phyloP scores from a whole-genome alignment of 2,113 vertebrate species.

The Ctenomys sociabilis region DNA sequence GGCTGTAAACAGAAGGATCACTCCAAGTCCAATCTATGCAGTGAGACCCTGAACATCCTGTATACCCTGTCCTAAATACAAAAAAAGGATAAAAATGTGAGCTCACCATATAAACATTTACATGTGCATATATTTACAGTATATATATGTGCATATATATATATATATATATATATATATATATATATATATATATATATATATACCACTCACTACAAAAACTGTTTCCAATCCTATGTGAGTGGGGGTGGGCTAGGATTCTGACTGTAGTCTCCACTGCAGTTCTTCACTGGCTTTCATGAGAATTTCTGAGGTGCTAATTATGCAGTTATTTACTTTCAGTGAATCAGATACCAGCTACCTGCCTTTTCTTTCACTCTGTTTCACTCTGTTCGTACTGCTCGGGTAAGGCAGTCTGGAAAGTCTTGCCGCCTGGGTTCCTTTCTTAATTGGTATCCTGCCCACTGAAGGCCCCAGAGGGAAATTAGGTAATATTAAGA shows the following conservation, averaged over 20 bases:
- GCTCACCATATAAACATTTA: background rate
- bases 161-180: no score
- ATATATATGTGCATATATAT: background rate
- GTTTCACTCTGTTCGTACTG: background rate
- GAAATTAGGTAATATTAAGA: background rate
- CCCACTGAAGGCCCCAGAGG: background rate
- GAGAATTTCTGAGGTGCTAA: background rate
- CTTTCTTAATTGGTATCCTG: background rate
- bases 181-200: no score
- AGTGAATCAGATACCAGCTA: background rate
- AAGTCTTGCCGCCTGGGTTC: background rate
- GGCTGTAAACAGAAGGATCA: no score
- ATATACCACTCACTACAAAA: constrained; percentile 6
- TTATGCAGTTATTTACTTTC: background rate
- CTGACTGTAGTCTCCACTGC: constrained; percentile 10
- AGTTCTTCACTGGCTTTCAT: constrained; percentile 15
- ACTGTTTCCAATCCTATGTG: constrained; percentile 18
- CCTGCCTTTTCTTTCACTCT: background rate
- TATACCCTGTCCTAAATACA: no score
- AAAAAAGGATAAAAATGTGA: background rate
- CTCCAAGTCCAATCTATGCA: no score
- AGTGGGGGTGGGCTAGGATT: background rate
- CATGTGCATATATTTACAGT: background rate
- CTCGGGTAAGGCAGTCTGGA: background rate
- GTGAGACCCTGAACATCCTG: no score